Conservation (phyloP, 1,140 invertebrate genomes). For the Zophobas atratus region DNA sequence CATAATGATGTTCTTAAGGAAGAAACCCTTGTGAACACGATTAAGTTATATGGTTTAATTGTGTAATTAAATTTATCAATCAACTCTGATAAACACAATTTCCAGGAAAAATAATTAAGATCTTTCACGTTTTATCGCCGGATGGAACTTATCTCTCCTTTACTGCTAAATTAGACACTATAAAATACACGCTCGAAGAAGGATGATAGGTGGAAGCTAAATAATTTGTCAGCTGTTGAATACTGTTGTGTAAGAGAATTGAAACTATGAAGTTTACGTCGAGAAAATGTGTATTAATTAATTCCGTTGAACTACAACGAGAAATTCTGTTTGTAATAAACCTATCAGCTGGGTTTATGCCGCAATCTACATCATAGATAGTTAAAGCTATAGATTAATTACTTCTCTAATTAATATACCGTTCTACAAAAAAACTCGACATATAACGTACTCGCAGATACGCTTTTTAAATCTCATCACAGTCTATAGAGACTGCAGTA, state of each 20-base stretch:
- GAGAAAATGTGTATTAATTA: conserved; percentile 33
- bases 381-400: no score
- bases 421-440: no score
- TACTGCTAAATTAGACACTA: conserved; percentile 40
- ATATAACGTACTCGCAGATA: no score
- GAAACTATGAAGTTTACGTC: conserved; percentile 12
- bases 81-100: neutral
- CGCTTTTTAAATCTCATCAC: no score
- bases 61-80: conserved; percentile 34
- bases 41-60: conserved; percentile 26
- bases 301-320: neutral
- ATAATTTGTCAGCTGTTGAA: conserved; percentile 33
- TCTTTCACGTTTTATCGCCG: conserved; percentile 17
- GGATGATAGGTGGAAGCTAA: conserved; percentile 34
- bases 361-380: no score
- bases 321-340: neutral
- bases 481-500: no score
- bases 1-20: neutral
- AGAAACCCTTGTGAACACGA: neutral
- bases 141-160: conserved; percentile 35
- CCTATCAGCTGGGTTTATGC: neutral
- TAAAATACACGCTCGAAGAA: conserved; percentile 23
- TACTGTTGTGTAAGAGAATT: conserved; percentile 18
- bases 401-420: no score
- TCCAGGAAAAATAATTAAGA: conserved; percentile 39